Conservation (phyloP, 2,797 vertebrate genomes). For the Bradypus variegatus region DNA sequence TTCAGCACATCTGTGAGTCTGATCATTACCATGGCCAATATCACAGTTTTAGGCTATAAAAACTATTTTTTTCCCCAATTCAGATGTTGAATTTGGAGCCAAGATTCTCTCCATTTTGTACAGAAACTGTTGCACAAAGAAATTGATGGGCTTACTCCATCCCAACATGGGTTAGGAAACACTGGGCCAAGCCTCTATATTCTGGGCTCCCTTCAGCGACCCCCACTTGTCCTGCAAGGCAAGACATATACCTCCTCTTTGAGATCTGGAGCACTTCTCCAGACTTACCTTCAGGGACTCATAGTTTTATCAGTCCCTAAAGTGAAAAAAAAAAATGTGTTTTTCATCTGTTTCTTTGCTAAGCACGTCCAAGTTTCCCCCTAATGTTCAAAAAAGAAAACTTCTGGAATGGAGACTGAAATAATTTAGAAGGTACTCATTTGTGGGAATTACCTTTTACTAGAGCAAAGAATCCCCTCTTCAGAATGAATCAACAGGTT, state of each 20-base stretch:
- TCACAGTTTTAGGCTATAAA: neutral
- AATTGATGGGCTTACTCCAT: neutral
- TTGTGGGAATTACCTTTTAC: conserved; percentile 4
- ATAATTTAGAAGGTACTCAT: neutral
- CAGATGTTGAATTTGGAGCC: neutral
- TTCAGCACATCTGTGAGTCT: neutral
- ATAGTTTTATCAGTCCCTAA: neutral
- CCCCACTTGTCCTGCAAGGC: neutral
- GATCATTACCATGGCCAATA: neutral
- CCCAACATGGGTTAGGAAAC: neutral
- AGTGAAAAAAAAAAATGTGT: neutral
- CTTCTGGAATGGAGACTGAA: neutral
- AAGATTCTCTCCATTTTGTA: conserved; percentile 7
- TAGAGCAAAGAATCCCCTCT: neutral
- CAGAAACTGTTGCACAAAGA: neutral
- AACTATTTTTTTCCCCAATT: neutral
- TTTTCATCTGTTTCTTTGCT: conserved; percentile 14
- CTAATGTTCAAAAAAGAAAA: neutral
- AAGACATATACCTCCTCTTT: neutral
- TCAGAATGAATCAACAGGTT: neutral
- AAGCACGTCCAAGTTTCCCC: neutral
- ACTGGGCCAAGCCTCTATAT: neutral
- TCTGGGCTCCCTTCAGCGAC: neutral
- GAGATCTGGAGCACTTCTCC: neutral
- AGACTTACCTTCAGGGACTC: neutral